phyloP scores from a whole-genome alignment of 1,140 invertebrate species.

The Halesus radiatus region DNA sequence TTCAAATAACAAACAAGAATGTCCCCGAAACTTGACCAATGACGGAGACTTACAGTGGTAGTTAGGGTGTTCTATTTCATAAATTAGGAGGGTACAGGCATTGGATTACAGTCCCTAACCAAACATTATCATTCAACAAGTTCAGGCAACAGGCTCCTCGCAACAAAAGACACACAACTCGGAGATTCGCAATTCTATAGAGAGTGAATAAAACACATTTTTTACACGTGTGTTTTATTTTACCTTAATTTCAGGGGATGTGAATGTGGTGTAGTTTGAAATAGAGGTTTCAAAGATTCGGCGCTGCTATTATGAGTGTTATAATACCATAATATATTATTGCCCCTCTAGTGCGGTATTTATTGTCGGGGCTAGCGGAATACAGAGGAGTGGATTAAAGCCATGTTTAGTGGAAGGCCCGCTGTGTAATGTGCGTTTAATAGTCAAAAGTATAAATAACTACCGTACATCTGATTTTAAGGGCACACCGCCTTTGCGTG shows the following conservation, averaged over 20 bases:
- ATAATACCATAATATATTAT: constrained; percentile 54
- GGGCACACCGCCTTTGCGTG: neutral
- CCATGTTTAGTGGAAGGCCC: constrained; percentile 45
- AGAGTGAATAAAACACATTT: too few relatives aligned
- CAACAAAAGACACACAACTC: neutral
- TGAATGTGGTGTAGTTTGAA: neutral
- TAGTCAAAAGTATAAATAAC: constrained; percentile 51
- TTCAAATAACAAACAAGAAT: constrained; percentile 22
- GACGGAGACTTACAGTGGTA: constrained; percentile 10
- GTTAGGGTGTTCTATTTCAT: constrained; percentile 47
- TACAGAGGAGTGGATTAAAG: constrained; percentile 48
- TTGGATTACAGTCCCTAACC: constrained; percentile 8
- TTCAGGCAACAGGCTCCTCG: neutral
- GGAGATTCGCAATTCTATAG: too few relatives aligned
- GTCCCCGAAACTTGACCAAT: constrained; percentile 17
- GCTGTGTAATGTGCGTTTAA: constrained; percentile 47
- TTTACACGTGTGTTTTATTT: neutral
- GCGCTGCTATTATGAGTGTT: constrained; percentile 51
- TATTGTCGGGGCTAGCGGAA: constrained; percentile 39
- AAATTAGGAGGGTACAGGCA: constrained; percentile 53
- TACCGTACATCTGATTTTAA: constrained; percentile 46
- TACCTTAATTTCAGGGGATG: neutral
- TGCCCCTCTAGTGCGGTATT: constrained; percentile 42
- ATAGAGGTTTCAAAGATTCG: constrained; percentile 35
- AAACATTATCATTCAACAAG: constrained; percentile 7